These are phyloP conservation scores for Maconellicoccus hirsutus DNA, from an alignment of 1,140 invertebrate genomes.

Conservation along the genomic window DNA sequence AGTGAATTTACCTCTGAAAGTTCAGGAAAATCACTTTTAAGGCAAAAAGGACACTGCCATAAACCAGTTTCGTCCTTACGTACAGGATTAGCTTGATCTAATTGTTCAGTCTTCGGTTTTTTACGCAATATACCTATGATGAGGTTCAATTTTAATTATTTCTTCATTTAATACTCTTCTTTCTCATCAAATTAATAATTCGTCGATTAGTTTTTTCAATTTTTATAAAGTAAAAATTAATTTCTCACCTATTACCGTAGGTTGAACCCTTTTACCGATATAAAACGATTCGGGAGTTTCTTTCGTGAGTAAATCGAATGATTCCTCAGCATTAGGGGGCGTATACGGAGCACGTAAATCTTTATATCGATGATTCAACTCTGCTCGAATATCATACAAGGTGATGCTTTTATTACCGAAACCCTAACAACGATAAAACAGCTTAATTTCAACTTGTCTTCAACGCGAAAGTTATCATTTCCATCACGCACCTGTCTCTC, in stretches of 20 bases:
- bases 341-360: constrained; percentile 74
- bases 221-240: constrained; percentile 31
- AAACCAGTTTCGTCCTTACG: constrained; percentile 84
- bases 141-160: neutral
- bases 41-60: constrained; percentile 96
- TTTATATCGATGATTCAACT: constrained; percentile 90
- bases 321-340: constrained; percentile 67
- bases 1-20: constrained; percentile 59
- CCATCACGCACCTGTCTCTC: constrained; percentile 61
- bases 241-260: constrained; percentile 48
- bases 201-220: neutral
- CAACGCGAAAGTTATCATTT: neutral
- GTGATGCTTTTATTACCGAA: constrained; percentile 97
- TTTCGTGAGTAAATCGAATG: constrained; percentile 92
- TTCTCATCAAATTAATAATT: neutral
- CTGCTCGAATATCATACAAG: constrained; percentile 91
- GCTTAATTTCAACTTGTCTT: neutral
- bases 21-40: constrained; percentile 89
- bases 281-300: constrained; percentile 92
- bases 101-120: constrained; percentile 81
- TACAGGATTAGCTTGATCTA: constrained; percentile 90
- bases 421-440: constrained; percentile 39
- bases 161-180: too few species aligned
- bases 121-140: constrained; percentile 57
- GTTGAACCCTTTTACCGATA: constrained; percentile 74